Base-by-base conservation (phyloP, 2,888 invertebrate species). In the Cosmopolites sordidus region DNA sequence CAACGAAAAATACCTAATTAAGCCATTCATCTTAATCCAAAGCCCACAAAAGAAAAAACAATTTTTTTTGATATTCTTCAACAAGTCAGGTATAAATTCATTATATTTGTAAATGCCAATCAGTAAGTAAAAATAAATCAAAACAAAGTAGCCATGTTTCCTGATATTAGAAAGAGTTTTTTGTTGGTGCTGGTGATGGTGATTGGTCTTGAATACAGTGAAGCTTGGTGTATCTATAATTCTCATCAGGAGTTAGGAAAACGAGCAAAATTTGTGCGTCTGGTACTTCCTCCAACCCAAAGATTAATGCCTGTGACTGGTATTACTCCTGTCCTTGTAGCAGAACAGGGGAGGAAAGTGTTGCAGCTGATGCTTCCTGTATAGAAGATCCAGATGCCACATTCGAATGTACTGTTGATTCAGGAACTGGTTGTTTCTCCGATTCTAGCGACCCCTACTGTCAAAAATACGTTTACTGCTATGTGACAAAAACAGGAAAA, bases 391-490 rank as follows among this genome's bases (percentile, higher is more conserved):
- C 33, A 3, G 11, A 3, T 12, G 12, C 33, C 12, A 12, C 33
- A 5, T 33, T 33, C 12, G 33, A 33, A n/a, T 33, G 33, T 33
- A 9, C n/a, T n/a, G 5, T n/a, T n/a, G 33, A 33, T 12, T 33
- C 11, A 33, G 33, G 33, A 12, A 33, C 43, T 2, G 43, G 43
- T 15, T 44, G 43, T 44, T 44, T 30, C 16, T 16, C 43, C 2
- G 43, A 44, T 30, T 15, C 29, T 2, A 44, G 43, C 14, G 16
- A 44, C 9, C 43, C 30, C 1, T 44, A 11, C 27, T 44, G 43
- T 15, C 16, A 44, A 30, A 44, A 30, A 11, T 44, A 30, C 14
- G 16, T 44, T 29, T 44, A 4, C 9, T 44, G 43, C 17, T 44
- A 44, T 16, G 27, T 44, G 9, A 3, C 42, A 6, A 27, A 15